A percentile compares a stretch with the other conserved stretches of the same genome.
phyloP scores from a whole-genome alignment of 2,797 vertebrate species.

The Kryptopterus vitreolus region DNA sequence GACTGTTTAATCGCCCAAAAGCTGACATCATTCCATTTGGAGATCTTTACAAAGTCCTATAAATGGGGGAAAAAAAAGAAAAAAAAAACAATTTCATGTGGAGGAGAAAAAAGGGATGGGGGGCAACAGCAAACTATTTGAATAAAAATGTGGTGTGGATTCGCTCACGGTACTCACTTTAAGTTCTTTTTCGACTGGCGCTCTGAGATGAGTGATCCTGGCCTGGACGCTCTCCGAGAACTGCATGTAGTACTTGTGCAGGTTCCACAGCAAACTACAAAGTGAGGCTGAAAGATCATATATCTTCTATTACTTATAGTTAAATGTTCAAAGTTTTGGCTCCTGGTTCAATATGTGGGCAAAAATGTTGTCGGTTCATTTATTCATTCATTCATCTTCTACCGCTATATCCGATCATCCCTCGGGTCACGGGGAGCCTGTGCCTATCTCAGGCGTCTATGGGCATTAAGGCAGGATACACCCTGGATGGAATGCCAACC shows the following conservation, averaged over 20 bases:
- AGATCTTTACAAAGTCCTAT: constrained; percentile 97
- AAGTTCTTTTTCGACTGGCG: constrained; percentile 93
- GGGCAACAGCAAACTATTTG: background rate
- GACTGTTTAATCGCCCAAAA: constrained; percentile 98
- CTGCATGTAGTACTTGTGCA: constrained; percentile 91
- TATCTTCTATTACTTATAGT: too few species aligned
- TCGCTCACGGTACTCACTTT: constrained; percentile 78
- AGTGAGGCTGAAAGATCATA: constrained; percentile 74
- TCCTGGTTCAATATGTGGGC: too few species aligned
- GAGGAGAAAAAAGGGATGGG: background rate
- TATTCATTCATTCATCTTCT: too few species aligned
- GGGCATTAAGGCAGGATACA: too few species aligned
- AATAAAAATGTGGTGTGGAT: too few species aligned
- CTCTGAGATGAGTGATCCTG: constrained; percentile 82
- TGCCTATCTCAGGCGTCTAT: too few species aligned
- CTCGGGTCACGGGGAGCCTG: too few species aligned
- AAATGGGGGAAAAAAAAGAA: constrained; percentile 14
- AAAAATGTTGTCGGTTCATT: too few species aligned
- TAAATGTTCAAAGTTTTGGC: too few species aligned
- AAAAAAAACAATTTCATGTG: too few species aligned
- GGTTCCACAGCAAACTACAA: constrained; percentile 90
- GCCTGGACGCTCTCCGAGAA: constrained; percentile 82
- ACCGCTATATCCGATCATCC: too few species aligned
- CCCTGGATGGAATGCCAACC: too few species aligned
- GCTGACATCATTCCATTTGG: constrained; percentile 96